These are phyloP conservation scores for Neosilurus hyrtlii DNA, from an alignment of 2,797 vertebrate genomes.

Conservation along the genomic window DNA sequence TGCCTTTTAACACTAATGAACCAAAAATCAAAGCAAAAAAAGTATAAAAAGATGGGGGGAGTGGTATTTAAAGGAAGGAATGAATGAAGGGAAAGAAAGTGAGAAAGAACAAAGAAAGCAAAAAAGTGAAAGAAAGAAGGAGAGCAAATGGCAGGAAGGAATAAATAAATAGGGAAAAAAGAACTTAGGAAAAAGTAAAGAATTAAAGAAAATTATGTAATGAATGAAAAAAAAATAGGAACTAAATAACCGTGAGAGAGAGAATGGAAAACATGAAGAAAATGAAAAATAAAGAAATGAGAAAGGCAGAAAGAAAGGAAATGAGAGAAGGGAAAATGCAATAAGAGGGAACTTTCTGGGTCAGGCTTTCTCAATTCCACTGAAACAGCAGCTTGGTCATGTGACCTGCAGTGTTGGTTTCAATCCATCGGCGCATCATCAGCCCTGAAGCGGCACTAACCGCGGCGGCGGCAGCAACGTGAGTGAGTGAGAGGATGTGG, in stretches of 20 bases:
- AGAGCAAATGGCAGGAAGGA: not conserved
- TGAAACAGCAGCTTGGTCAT: slow-evolving; percentile 1
- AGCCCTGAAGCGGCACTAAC: not conserved
- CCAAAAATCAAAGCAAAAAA: not conserved
- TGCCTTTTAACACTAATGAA: too few relatives aligned
- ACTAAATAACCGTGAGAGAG: not conserved
- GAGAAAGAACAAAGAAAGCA: not conserved
- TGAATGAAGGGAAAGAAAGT: not conserved
- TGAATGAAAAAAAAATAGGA: not conserved
- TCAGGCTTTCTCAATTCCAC: not conserved
- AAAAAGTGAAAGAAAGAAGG: not conserved
- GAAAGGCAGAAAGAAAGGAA: not conserved
- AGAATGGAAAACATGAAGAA: not conserved
- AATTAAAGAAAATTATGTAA: not conserved
- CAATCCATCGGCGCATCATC: not conserved
- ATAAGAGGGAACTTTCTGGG: not conserved
- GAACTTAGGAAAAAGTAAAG: not conserved
- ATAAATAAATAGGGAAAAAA: not conserved
- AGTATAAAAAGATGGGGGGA: too few relatives aligned
- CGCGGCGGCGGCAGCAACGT: too few relatives aligned
- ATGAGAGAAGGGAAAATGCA: not conserved
- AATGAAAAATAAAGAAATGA: not conserved
- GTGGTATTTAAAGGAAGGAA: too few relatives aligned
- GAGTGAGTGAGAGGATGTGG: not conserved
- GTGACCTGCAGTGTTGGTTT: not conserved